Conservation (phyloP, 2,797 vertebrate genomes). For the Acrocephalus scirpaceus region DNA sequence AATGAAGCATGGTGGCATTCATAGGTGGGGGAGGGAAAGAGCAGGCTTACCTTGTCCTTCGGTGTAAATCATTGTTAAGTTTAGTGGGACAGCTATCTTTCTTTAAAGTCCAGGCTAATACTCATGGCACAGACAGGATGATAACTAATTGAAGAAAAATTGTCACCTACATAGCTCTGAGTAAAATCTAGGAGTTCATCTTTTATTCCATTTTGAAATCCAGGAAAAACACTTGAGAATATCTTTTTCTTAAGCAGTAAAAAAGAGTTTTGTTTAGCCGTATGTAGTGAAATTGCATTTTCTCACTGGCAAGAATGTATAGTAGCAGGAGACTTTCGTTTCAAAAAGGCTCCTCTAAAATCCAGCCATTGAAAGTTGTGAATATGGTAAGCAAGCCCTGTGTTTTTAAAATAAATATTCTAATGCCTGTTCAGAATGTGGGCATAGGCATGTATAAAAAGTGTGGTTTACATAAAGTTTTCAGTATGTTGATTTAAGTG, state of each 20-base stretch:
- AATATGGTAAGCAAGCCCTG: slow-evolving; percentile 35
- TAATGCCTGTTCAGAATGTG: slow-evolving; percentile 43
- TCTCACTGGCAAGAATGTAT: slow-evolving; percentile 15
- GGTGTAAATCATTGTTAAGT: background rate
- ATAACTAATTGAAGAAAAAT: background rate
- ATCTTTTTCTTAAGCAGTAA: slow-evolving; percentile 1
- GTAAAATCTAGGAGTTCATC: background rate
- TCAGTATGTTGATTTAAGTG: background rate
- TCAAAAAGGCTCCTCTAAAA: slow-evolving; percentile 53
- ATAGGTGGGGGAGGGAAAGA: background rate
- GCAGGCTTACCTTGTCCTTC: background rate
- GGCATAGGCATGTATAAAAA: background rate
- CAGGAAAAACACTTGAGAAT: background rate
- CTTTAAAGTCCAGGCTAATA: background rate
- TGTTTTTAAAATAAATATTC: slow-evolving; percentile 70
- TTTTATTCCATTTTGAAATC: background rate
- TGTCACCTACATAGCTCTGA: background rate
- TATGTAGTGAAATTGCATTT: slow-evolving; percentile 32
- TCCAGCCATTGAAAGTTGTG: slow-evolving; percentile 36
- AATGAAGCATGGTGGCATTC: slow-evolving; percentile 2
- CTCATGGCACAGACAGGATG: background rate
- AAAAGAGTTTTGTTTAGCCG: background rate
- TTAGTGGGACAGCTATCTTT: background rate
- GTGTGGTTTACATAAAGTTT: slow-evolving; percentile 9
- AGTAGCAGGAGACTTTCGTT: slow-evolving; percentile 42